Evolutionary conservation across 1,140 invertebrate genomes (phyloP), one percentile per base, ranked within the genome.

Genomic region (Schlechtendalia chinensis): DNA sequence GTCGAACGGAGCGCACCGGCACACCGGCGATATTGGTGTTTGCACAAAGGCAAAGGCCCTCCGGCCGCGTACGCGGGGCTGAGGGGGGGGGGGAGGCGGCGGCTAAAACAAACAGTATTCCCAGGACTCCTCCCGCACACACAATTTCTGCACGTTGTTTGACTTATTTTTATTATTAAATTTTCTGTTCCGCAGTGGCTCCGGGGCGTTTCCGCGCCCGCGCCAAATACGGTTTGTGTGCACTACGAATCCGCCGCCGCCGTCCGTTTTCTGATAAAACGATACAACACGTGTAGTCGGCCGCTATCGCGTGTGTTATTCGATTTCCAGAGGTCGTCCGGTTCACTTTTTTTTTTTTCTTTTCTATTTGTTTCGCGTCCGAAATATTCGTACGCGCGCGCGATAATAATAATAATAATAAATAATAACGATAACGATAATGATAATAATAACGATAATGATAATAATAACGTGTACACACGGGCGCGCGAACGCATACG

Each of bases 151-250:
- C 32, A 24, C 75, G 11, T 39, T 63, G 74, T 79, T 79, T 63
- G 75, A 79, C 75, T 79, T 63, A 79, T 79, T 79, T 79, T 79
- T 79, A 79, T 79, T 79, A 79, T 79, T 79, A 79, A 79, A 79
- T 79, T 79, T 79, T 61, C 50, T 79, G 29, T 61, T 59, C 75
- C 75, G 39, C 39, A 24, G 39, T 24, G 6, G 45, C 72, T 45
- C 72, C 72, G 22, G 54, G 72, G 72, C 32, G 69, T 72, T 72
- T 72, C 50, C 11, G 24, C 59, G n/a, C 29, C 54, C 24, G 50
- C n/a, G 24, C 69, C 69, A 24, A n/a, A n/a, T n/a, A 6, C 27
- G 75, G 75, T 58, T n/a, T 61, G 39, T 61, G 22, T 79, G 58
- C 32, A 19, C 75, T 79, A 59, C 58, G 45, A 59, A 61, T 61